Percentiles rank a stretch among this genome's conserved stretches.
Conservation (phyloP, 2,888 invertebrate species). For the Noctua janthina region DNA sequence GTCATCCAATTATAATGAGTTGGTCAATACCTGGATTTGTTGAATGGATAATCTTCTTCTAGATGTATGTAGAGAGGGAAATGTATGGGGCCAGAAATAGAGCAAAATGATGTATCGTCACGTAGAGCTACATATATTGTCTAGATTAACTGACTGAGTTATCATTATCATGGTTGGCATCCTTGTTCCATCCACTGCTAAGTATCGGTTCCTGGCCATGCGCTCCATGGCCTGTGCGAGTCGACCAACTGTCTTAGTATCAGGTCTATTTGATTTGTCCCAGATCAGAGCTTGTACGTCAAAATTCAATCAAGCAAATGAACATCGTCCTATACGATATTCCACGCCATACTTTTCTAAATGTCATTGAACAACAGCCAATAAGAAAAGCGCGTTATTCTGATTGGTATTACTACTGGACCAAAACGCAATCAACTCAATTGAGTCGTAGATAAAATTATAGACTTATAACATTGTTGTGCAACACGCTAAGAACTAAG, state of each 20-base stretch:
- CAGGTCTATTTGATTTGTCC: not conserved
- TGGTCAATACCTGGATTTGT: conserved; percentile 60
- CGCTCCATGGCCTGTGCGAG: not conserved
- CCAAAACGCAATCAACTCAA: conserved; percentile 35
- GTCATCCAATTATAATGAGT: conserved; percentile 70
- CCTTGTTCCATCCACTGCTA: not conserved
- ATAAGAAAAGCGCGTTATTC: conserved; percentile 16
- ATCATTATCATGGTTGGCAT: not conserved
- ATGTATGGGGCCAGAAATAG: not conserved
- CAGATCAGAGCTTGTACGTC: not conserved
- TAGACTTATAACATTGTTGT: conserved; percentile 70
- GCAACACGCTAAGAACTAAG: conserved; percentile 65
- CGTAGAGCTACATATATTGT: not conserved
- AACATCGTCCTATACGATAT: not conserved
- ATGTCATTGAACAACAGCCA: not conserved
- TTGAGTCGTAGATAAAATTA: conserved; percentile 65
- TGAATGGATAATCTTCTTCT: conserved; percentile 21
- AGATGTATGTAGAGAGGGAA: not conserved
- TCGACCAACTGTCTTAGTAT: not conserved
- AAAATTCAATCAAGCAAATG: not conserved
- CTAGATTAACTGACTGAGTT: not conserved
- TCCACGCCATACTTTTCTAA: not conserved
- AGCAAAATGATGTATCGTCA: not conserved
- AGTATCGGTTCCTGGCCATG: not conserved
- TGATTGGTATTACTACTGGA: conserved; percentile 26